These are phyloP conservation scores for Lophura nycthemera DNA, from an alignment of 2,113 vertebrate genomes.

Conservation along the genomic window DNA sequence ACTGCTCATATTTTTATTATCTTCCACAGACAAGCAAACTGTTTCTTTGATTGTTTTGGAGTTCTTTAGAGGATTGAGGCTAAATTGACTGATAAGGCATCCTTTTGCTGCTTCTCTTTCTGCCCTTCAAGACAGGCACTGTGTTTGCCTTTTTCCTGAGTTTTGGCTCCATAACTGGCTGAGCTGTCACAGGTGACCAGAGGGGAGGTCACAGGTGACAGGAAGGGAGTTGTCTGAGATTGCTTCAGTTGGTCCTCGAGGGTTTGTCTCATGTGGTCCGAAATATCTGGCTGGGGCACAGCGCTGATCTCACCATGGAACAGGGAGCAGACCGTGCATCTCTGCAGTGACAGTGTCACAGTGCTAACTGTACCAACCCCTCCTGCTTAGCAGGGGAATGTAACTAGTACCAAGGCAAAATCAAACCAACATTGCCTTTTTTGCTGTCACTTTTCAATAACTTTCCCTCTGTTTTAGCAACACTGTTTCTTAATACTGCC, in stretches of 20 bases:
- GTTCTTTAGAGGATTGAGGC: not conserved
- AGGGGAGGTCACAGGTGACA: not conserved
- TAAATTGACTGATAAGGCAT: not conserved
- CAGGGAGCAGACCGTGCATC: not conserved
- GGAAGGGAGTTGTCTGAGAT: not conserved
- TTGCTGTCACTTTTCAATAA: slow-evolving; percentile 17
- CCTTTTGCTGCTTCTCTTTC: not conserved
- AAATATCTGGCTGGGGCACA: not conserved
- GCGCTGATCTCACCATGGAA: not conserved
- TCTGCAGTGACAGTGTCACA: not conserved
- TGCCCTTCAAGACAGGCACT: not conserved
- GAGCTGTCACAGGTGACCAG: not conserved
- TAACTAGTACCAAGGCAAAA: not conserved
- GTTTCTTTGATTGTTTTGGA: not conserved
- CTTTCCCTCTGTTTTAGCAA: not conserved
- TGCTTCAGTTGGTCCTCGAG: not conserved
- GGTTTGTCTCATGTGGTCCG: not conserved
- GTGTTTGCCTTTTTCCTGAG: not conserved
- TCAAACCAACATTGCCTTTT: not conserved
- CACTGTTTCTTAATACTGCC: not conserved
- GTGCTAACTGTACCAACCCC: not conserved
- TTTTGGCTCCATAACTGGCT: not conserved
- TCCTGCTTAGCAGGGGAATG: not conserved
- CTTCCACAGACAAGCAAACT: not conserved
- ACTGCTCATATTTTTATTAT: slow-evolving; percentile 4